Evolutionary conservation across 2,888 invertebrate genomes (phyloP).

Genomic region (Hemaris fuciformis): DNA sequence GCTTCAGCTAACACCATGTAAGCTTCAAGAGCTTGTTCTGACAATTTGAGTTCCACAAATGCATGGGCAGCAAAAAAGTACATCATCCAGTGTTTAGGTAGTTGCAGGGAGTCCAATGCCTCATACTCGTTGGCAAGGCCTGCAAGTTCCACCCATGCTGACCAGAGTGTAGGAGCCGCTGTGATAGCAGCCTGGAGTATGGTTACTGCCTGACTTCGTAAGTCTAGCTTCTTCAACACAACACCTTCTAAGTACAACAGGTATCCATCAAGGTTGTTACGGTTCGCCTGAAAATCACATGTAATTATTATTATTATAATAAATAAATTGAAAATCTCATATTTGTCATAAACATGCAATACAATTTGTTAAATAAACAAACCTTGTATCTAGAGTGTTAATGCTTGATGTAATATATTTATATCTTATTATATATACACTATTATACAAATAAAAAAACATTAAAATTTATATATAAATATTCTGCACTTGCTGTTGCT

Average conservation of each 20-base stretch:
- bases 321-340: too few species aligned
- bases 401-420: too few species aligned
- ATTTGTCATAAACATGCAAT: too few species aligned
- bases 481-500: background rate
- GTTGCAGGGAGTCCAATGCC: constrained; percentile 83
- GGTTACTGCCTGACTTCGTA: constrained; percentile 88
- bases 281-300: constrained; percentile 62
- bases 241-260: constrained; percentile 94
- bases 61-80: constrained; percentile 95
- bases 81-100: constrained; percentile 97
- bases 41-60: constrained; percentile 93
- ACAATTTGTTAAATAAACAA: too few species aligned
- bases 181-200: constrained; percentile 90
- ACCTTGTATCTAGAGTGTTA: too few species aligned
- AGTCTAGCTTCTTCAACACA: constrained; percentile 92
- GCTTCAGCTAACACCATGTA: constrained; percentile 88
- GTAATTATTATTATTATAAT: background rate
- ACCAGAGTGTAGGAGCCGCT: constrained; percentile 93
- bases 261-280: constrained; percentile 92
- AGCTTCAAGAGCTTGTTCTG: constrained; percentile 93
- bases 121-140: constrained; percentile 91
- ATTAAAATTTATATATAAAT: background rate
- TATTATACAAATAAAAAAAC: background rate
- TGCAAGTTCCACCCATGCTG: constrained; percentile 96
- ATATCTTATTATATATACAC: too few species aligned